Conservation (phyloP, 2,888 invertebrate species). For the Acheta domesticus region DNA sequence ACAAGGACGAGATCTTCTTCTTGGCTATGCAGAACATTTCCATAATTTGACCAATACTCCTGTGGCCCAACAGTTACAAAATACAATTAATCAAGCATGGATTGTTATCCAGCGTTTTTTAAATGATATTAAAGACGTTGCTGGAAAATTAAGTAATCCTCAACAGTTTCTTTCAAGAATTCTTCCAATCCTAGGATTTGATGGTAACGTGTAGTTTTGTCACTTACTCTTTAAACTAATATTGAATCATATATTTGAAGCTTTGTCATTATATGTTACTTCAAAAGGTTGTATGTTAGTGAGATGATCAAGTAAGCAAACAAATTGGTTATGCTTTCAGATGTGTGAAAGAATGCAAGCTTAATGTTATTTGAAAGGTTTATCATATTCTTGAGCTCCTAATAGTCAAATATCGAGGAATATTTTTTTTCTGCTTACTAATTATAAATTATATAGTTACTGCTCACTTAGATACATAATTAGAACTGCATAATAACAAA, state of each 20-base stretch:
- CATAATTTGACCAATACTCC: constrained; percentile 25
- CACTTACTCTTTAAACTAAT: background rate
- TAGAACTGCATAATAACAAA: too few relatives aligned
- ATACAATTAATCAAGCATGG: constrained; percentile 35
- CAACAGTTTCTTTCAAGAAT: constrained; percentile 36
- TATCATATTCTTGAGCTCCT: too few relatives aligned
- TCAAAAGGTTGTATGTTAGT: background rate
- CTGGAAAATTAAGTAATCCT: constrained; percentile 35
- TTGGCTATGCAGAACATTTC: constrained; percentile 38
- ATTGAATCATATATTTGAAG: background rate
- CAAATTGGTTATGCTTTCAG: too few relatives aligned
- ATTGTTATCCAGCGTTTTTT: constrained; percentile 33
- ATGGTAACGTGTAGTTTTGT: constrained; percentile 24
- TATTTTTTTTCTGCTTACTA: too few relatives aligned
- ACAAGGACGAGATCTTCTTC: constrained; percentile 37
- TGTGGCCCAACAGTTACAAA: constrained; percentile 35
- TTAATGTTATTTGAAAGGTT: too few relatives aligned
- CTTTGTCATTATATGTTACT: constrained; percentile 8
- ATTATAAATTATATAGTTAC: too few relatives aligned
- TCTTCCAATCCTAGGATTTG: constrained; percentile 37
- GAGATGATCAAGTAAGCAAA: background rate
- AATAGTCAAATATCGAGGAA: too few relatives aligned
- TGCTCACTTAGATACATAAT: too few relatives aligned
- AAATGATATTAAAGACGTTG: constrained; percentile 33
- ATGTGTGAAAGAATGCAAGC: too few relatives aligned